These are phyloP conservation scores for Chlorodrepanis virens DNA, from an alignment of 2,113 vertebrate genomes.

Conservation along the genomic window DNA sequence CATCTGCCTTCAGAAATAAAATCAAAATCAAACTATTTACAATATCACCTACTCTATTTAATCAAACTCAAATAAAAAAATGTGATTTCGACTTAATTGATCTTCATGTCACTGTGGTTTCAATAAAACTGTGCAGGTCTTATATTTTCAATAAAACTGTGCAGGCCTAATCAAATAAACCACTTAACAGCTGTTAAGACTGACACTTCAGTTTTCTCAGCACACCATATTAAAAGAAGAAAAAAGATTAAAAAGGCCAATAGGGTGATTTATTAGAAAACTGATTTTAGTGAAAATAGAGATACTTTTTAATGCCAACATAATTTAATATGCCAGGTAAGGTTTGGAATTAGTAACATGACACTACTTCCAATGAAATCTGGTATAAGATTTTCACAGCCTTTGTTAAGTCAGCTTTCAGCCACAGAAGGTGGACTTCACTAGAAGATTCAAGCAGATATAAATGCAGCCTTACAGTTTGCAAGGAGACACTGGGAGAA, in stretches of 20 bases:
- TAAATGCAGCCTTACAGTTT: background rate
- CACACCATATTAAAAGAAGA: background rate
- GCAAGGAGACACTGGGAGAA: background rate
- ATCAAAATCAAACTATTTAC: background rate
- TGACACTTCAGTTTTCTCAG: background rate
- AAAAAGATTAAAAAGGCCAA: background rate
- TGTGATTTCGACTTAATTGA: background rate
- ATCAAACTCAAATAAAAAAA: background rate
- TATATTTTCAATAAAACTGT: background rate
- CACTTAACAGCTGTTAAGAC: background rate
- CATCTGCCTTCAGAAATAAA: background rate
- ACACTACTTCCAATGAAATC: background rate
- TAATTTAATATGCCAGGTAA: background rate
- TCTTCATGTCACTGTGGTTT: background rate
- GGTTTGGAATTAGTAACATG: background rate
- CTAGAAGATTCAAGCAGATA: background rate
- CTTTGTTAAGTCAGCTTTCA: background rate
- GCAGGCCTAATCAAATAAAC: background rate
- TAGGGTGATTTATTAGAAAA: background rate
- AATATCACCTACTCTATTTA: background rate
- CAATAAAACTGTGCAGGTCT: background rate
- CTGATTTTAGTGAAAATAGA: background rate
- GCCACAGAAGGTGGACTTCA: background rate
- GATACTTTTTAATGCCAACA: background rate
- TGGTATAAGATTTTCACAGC: background rate